phyloP scores from a whole-genome alignment of 2,888 invertebrate species.

The Encarsia formosa region DNA sequence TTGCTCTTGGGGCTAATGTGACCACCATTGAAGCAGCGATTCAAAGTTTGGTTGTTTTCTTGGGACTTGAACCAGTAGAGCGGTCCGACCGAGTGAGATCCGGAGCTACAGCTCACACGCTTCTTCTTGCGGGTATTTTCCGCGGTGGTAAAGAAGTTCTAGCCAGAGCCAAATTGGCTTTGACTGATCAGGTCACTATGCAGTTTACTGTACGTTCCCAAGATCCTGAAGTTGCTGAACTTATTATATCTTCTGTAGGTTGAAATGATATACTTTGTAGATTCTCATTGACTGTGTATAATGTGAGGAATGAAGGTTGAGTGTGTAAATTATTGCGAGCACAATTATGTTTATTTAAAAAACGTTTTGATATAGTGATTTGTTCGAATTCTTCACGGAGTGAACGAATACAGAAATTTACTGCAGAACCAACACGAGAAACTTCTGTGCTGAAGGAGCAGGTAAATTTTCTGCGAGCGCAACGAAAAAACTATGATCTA shows the following conservation, averaged over 20 bases:
- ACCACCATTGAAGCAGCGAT: slow-evolving; percentile 79
- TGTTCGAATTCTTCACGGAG: too few species aligned
- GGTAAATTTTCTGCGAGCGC: too few species aligned
- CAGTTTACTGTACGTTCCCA: slow-evolving; percentile 85
- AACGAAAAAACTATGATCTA: too few species aligned
- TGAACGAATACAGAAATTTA: too few species aligned
- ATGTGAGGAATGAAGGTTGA: too few species aligned
- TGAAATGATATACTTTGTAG: too few species aligned
- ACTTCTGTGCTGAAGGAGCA: too few species aligned
- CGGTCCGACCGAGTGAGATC: slow-evolving; percentile 78
- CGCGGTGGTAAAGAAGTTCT: slow-evolving; percentile 87
- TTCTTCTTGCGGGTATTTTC: slow-evolving; percentile 81
- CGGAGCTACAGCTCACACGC: slow-evolving; percentile 76
- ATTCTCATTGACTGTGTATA: too few species aligned
- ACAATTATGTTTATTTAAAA: slow-evolving; percentile 15
- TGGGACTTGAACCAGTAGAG: slow-evolving; percentile 83
- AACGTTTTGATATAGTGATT: slow-evolving; percentile 12
- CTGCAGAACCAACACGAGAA: too few species aligned
- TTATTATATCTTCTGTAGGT: slow-evolving; percentile 82
- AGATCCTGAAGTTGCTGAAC: slow-evolving; percentile 79
- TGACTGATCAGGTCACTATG: slow-evolving; percentile 88
- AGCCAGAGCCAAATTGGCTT: slow-evolving; percentile 76
- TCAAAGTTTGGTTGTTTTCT: slow-evolving; percentile 74
- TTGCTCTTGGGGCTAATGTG: slow-evolving; percentile 72
- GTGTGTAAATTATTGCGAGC: slow-evolving; percentile 9